These are phyloP conservation scores for Drosophila eohydei DNA, from an alignment of 2,888 invertebrate genomes.

Conservation along the genomic window DNA sequence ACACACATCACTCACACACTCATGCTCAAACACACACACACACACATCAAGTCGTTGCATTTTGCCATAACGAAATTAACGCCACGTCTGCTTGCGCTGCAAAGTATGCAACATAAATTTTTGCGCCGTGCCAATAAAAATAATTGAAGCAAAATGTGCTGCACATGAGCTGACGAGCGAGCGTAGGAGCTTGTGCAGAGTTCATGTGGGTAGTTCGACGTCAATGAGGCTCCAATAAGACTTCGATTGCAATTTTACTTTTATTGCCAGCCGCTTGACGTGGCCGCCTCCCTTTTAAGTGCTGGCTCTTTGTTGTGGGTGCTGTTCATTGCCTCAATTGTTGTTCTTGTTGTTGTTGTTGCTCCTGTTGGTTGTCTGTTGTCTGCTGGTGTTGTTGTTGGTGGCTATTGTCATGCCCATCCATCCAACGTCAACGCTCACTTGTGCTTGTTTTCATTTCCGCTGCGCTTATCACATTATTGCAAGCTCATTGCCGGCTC, in stretches of 20 bases:
- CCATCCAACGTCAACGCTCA: constrained; percentile 56
- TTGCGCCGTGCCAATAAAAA: constrained; percentile 74
- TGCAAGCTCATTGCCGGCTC: constrained; percentile 76
- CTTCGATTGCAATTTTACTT: constrained; percentile 70
- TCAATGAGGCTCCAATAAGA: constrained; percentile 54
- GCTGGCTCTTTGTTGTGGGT: constrained; percentile 64
- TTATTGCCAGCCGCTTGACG: constrained; percentile 62
- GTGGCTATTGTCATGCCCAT: constrained; percentile 47
- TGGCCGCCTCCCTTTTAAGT: constrained; percentile 58
- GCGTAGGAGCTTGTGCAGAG: not conserved
- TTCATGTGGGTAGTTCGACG: constrained; percentile 30
- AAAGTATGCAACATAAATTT: constrained; percentile 76
- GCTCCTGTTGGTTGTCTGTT: constrained; percentile 1
- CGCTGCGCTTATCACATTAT: constrained; percentile 77
- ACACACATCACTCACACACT: constrained; percentile 4
- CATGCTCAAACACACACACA: constrained; percentile 5
- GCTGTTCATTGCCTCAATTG: constrained; percentile 22
- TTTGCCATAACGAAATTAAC: constrained; percentile 77
- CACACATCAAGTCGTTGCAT: constrained; percentile 65
- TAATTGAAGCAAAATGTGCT: constrained; percentile 69
- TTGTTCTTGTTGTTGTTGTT: constrained; percentile 31
- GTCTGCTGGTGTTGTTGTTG: constrained; percentile 7
- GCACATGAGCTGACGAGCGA: constrained; percentile 24
- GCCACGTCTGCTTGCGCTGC: constrained; percentile 65
- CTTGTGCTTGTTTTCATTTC: constrained; percentile 78